Conservation (phyloP, 1,140 invertebrate genomes). For the Phortica variegata region DNA sequence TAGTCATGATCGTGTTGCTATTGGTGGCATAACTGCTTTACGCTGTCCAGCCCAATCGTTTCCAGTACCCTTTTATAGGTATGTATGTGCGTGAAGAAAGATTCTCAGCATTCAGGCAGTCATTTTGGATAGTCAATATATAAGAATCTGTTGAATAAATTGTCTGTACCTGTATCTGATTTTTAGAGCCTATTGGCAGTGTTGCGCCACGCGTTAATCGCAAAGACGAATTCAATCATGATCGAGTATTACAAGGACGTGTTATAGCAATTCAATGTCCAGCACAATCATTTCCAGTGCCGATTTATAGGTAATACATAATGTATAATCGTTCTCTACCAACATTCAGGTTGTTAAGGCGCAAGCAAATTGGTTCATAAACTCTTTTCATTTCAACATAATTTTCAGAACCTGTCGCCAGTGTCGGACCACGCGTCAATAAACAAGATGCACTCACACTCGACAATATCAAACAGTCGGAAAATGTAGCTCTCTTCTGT, state of each 20-base stretch:
- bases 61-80: conserved; percentile 67
- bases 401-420: conserved; percentile 59
- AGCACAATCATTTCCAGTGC: conserved; percentile 67
- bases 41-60: conserved; percentile 66
- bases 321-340: too few species aligned
- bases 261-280: conserved; percentile 65
- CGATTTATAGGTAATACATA: conserved; percentile 62
- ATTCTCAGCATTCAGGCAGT: conserved; percentile 11
- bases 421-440: conserved; percentile 66
- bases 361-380: too few species aligned
- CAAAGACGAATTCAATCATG: conserved; percentile 71
- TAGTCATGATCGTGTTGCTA: conserved; percentile 52
- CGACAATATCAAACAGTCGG: conserved; percentile 29
- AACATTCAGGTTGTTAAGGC: too few species aligned
- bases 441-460: conserved; percentile 63
- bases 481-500: conserved; percentile 62
- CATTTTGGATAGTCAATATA: neutral
- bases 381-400: neutral
- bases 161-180: too few species aligned
- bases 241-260: conserved; percentile 51
- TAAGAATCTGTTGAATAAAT: neutral
- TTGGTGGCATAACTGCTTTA: conserved; percentile 51
- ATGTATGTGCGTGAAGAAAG: conserved; percentile 21
- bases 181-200: conserved; percentile 72
- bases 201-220: conserved; percentile 74